Conservation (phyloP, 92 coral and sea anemone genomes). For the Umimayanthus kanabou region DNA sequence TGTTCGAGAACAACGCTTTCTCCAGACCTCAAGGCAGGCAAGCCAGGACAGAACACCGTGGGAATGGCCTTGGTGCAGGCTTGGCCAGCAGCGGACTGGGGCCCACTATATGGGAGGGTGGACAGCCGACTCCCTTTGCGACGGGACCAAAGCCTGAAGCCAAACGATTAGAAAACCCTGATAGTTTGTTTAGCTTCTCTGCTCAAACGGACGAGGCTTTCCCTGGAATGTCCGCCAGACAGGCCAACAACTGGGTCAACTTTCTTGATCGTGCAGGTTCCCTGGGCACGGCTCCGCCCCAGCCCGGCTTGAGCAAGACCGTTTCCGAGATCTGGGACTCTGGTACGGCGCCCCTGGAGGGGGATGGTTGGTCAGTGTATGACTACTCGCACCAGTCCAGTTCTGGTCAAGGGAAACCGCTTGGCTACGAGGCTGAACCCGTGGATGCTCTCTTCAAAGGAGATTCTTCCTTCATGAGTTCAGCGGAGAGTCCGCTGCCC, state of each 20-base stretch:
- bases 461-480: slow-evolving; percentile 34
- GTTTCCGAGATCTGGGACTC: slow-evolving; percentile 98
- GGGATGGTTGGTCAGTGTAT: slow-evolving; percentile 90
- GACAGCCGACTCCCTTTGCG: slow-evolving; percentile 24
- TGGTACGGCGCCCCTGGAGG: slow-evolving; percentile 70
- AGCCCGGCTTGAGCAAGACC: slow-evolving; percentile 75
- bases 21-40: slow-evolving; percentile 36
- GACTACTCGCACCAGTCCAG: slow-evolving; percentile 39
- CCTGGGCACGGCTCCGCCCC: slow-evolving; percentile 52
- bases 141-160: slow-evolving; percentile 47
- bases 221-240: slow-evolving; percentile 65
- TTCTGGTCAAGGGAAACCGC: slow-evolving; percentile 28
- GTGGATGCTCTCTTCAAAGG: slow-evolving; percentile 80
- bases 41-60: slow-evolving; percentile 16
- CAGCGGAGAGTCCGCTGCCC: background rate
- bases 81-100: slow-evolving; percentile 12
- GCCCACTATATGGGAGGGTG: slow-evolving; percentile 45
- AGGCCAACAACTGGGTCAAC: slow-evolving; percentile 95
- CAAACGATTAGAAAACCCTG: slow-evolving; percentile 58
- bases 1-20: slow-evolving; percentile 70
- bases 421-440: slow-evolving; percentile 62
- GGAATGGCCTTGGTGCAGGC: slow-evolving; percentile 24
- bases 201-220: slow-evolving; percentile 58
- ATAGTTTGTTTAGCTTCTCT: slow-evolving; percentile 76
- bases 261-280: slow-evolving; percentile 81